Evolutionary conservation across 2,797 vertebrate species (phyloP), one percentile per base, ranked within the genome.

Genomic region (Streptopelia turtur): DNA sequence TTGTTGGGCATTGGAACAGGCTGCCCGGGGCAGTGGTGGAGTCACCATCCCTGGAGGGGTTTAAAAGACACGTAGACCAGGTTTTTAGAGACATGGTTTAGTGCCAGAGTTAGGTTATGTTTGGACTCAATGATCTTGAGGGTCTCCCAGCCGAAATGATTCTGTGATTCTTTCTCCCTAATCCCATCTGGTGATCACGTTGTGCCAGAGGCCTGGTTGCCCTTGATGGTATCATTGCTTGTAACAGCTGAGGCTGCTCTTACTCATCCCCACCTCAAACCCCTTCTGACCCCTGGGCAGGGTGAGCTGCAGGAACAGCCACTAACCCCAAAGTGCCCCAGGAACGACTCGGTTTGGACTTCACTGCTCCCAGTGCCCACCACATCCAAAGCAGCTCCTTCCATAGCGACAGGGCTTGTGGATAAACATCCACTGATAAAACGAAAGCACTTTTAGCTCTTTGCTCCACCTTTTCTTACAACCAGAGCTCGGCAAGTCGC

Each of bases 401-500:
- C 25, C 14, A 24, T 1, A 1, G 15, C 5, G 28, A 30, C 22
- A 39, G 39, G 45, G 16, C 11, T 60, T 39, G 64, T 35, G 9
- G 64, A 45, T 31, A 68, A 80, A 16, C 14, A 85, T 3, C 5
- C 30, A 15, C 2, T 30, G 25, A 41, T 12, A 6, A 0, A 68
- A 56, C 3, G 6, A 71, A 76, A 66, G 30, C 14, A 17, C 16
- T 69, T 33, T 64, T 5, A 66, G 49, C 52, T 57, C 56, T 30
- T 57, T 24, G 4, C 22, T 60, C 56, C 4, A 3, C 27, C 27
- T 25, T 76, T 79, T 31, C 37, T 24, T 28, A 13, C 21, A 11
- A 15, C 13, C 5, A 18, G 8, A 5, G 22, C 35, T 49, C 33
- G 33, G 39, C 39, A 39, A 41, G 28, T 6, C 1, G 0, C 8